phyloP scores from a whole-genome alignment of 2,113 vertebrate genomes.

The Myrmophylax atrothorax region DNA sequence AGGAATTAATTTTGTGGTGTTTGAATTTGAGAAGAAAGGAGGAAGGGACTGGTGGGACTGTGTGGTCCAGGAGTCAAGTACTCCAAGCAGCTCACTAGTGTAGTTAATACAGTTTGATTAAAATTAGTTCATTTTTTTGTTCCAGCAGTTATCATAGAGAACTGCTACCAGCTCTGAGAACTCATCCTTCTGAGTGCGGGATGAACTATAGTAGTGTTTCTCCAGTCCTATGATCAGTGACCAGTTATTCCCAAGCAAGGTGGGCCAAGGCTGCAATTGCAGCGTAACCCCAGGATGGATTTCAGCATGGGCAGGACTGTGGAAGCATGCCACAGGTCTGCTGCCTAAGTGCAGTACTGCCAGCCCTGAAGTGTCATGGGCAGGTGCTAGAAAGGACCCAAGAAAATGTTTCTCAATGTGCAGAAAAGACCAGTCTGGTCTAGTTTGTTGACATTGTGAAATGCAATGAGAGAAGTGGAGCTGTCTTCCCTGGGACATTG shows the following conservation, averaged over 20 bases:
- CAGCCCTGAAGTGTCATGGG: background rate
- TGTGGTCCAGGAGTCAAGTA: background rate
- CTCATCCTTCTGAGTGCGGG: background rate
- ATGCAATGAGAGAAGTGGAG: background rate
- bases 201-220: background rate
- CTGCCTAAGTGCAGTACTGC: background rate
- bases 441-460: background rate
- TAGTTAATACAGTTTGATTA: background rate
- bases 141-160: background rate
- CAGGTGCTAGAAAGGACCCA: background rate
- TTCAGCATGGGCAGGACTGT: background rate
- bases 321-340: no score
- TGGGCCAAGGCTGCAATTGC: background rate
- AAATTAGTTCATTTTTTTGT: background rate
- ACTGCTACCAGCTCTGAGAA: background rate
- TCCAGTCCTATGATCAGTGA: background rate
- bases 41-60: background rate
- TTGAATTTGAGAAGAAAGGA: background rate
- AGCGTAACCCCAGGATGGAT: rapidly evolving
- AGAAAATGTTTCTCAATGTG: background rate
- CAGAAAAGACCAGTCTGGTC: background rate
- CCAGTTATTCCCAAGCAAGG: rapidly evolving
- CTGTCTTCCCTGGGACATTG: background rate
- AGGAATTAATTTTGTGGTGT: background rate
- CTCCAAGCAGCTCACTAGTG: background rate